Base-by-base conservation (phyloP, 1,140 invertebrate genomes). In the Apis laboriosa region DNA sequence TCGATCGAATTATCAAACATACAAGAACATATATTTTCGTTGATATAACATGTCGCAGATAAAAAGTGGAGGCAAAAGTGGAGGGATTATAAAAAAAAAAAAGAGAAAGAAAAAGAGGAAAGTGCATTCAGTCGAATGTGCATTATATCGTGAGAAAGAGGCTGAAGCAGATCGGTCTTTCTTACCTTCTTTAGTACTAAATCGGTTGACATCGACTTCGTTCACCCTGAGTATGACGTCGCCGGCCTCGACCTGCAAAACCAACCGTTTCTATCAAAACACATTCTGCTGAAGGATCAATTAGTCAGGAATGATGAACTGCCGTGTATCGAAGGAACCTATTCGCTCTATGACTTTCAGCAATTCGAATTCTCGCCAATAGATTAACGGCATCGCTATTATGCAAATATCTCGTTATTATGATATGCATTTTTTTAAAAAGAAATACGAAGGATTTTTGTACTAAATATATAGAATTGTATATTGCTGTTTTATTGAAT, bases 161-260 rank as follows among this genome's bases (percentile, higher is more conserved):
- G 64, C 28, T 77, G 61, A 82, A 83, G 51, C 67, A 66, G 67
- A 60, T 77, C 76, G 76, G 43, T 78, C 56, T 80, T 43, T 88
- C 81, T 94, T 93, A 97, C 97, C 97, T 97, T 98, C 97, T 95
- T 98, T 98, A 89, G 97, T 98, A 92, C 96, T 97, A 91, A 98
- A 97, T 93, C 96, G 96, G 95, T 97, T 97, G 88, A 98, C 97
- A 95, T 98, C 97, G 91, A 97, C 97, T 94, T 97, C 97, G 95
- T 98, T 98, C 90, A 98, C 97, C 96, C 97, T 97, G 92, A 98
- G 95, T 94, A 98, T 97, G 91, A 98, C 96, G 95, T 99, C 98
- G 86, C 98, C 98, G 88, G 97, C 97, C 95, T 98, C 97, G 86
- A 98, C 96, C 97, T 98, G 95, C 88, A 96, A 83, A 94, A 92